Evolutionary conservation across 2,888 invertebrate species (phyloP).

Genomic region (Willowsia nigromaculata): DNA sequence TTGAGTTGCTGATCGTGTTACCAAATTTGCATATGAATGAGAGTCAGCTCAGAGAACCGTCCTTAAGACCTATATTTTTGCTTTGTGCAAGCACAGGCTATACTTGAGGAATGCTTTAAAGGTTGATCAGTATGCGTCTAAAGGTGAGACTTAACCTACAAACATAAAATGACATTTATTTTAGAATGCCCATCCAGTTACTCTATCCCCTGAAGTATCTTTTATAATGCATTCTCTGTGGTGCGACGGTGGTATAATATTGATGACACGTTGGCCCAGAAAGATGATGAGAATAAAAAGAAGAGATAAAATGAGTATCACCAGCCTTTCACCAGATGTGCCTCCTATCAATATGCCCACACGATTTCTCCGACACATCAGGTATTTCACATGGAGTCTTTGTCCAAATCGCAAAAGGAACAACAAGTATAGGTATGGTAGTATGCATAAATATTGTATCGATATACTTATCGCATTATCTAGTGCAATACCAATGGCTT

Average conservation of each 20-base stretch:
- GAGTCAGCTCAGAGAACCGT: not conserved
- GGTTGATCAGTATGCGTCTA: not conserved
- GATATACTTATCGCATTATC: not conserved
- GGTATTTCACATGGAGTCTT: not conserved
- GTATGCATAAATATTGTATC: not conserved
- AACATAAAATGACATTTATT: not conserved
- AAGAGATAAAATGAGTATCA: slow-evolving; percentile 43
- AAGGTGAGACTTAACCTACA: not conserved
- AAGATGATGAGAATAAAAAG: slow-evolving; percentile 43
- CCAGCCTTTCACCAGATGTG: slow-evolving; percentile 52
- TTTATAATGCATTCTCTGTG: not conserved
- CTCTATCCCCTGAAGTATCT: not conserved
- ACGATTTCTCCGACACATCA: not conserved
- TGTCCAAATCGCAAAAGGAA: not conserved
- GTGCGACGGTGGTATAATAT: not conserved
- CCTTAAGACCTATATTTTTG: not conserved
- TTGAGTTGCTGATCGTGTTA: not conserved
- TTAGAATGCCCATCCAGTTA: not conserved
- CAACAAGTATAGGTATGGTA: not conserved
- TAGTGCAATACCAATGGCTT: not conserved
- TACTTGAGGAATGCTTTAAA: not conserved
- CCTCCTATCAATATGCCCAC: not conserved
- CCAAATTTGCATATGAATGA: not conserved
- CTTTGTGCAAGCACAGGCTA: not conserved
- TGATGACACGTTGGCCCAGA: slow-evolving; percentile 34